Evolutionary conservation across 64 coral and sea anemone genomes (phyloP), one percentile per base, ranked within the genome.

Genomic region (Pocillopora verrucosa): DNA sequence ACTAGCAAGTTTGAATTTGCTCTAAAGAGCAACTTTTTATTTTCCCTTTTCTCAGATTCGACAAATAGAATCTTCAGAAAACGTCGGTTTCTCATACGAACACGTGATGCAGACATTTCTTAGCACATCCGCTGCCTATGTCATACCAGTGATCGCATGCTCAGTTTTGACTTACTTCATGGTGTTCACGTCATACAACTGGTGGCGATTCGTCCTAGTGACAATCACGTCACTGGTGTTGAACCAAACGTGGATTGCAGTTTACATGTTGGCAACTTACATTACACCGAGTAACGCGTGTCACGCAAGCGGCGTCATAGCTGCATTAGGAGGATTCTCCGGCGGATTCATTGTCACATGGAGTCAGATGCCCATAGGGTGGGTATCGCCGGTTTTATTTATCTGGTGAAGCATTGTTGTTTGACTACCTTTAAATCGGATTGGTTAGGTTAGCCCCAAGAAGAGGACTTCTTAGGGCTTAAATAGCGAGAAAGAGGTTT

Each of bases 211-310:
- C 75, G 36, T 93, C 73, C 57, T 89, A 58, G 70, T 89, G 58
- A 93, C 72, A 30, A 78, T 89, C 59, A 89, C 83, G 41, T 89
- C 92, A 22, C 72, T 93, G 60, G 87, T 93, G 60, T 76, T 93
- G 17, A 93, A 93, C 37, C 92, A 93, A 78, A 93, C 92, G 22
- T 93, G 92, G 92, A 84, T 93, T 72, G 92, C 92, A 17, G 30
- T 93, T 15, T 93, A 93, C 58, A 83, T 93, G 87, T 70, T 93
- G 87, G 79, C 89, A 30, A 93, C 82, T 61, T 93, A 82, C 58
- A 79, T 61, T 16, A 76, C 58, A 16, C 92, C 92, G 11, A 83
- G 60, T 76, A 70, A 89, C 20, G 92, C 79, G 20, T 88, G 82
- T 75, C 92, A 88, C 61, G 68, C 88, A 59, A 64, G 86, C 16